Percentiles rank a stretch among this genome's conserved stretches.
Evolutionary conservation across 2,888 invertebrate genomes (phyloP).

Genomic region (Limnephilus lunatus): DNA sequence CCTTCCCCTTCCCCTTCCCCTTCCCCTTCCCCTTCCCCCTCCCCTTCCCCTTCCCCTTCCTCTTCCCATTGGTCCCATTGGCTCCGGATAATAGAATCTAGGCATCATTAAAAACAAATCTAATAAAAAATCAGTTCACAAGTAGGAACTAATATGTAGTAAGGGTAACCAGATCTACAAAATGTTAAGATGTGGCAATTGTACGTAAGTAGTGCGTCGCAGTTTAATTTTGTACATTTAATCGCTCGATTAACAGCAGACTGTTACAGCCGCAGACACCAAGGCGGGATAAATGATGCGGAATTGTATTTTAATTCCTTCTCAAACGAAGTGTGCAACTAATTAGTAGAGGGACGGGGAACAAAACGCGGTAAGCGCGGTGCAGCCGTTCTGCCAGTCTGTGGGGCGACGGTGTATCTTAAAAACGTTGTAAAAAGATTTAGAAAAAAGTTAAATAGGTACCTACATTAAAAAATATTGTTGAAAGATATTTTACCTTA

Average conservation of each 20-base stretch:
- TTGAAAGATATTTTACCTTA: too few relatives aligned
- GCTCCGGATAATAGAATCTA: too few relatives aligned
- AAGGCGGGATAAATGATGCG: slow-evolving; percentile 55
- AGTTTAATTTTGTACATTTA: slow-evolving; percentile 53
- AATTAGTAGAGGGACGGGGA: slow-evolving; percentile 34
- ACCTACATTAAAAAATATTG: too few relatives aligned
- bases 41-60: too few relatives aligned
- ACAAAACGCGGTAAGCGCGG: background rate
- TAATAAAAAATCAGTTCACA: background rate
- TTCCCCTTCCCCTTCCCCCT: too few relatives aligned
- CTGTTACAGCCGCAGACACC: slow-evolving; percentile 52
- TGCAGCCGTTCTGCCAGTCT: background rate
- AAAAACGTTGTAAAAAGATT: background rate
- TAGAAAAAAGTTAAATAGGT: background rate
- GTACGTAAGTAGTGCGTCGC: slow-evolving; percentile 3
- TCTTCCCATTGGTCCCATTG: too few relatives aligned
- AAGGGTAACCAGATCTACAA: background rate
- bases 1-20: too few relatives aligned
- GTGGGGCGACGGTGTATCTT: background rate
- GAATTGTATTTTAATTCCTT: slow-evolving; percentile 58
- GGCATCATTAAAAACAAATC: too few relatives aligned
- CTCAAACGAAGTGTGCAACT: slow-evolving; percentile 53
- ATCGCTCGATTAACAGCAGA: slow-evolving; percentile 54
- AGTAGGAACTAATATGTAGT: background rate
- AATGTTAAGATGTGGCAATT: slow-evolving; percentile 41